Evolutionary conservation across 2,888 invertebrate genomes (phyloP).

Genomic region (Meta bourneti): DNA sequence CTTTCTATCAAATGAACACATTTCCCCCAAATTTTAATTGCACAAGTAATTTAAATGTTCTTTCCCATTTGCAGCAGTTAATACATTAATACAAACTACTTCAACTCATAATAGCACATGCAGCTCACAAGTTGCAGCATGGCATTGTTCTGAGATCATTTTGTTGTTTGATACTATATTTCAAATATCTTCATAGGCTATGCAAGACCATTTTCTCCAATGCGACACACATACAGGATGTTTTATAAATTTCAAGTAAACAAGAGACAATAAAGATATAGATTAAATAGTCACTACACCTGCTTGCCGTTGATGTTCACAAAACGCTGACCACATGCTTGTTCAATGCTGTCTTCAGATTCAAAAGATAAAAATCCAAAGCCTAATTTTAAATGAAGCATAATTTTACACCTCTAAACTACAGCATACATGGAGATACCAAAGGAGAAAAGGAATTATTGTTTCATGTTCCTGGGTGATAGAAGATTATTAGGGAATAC

Average conservation of each 20-base stretch:
- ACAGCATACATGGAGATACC: conserved; percentile 53
- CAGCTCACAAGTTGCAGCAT: no score
- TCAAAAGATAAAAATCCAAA: conserved; percentile 97
- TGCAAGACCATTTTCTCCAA: background rate
- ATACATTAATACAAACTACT: no score
- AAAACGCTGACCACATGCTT: conserved; percentile 95
- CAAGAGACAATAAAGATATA: conserved; percentile 43
- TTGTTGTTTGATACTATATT: no score
- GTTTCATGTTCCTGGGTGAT: conserved; percentile 46
- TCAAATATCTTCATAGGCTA: no score
- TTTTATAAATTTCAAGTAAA: conserved; percentile 22
- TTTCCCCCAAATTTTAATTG: no score
- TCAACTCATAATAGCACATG: no score
- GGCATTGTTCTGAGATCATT: no score
- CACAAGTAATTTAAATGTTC: no score
- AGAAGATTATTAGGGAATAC: background rate
- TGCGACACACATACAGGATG: conserved; percentile 3
- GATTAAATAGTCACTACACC: conserved; percentile 82
- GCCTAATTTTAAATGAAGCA: conserved; percentile 83
- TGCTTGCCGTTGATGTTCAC: conserved; percentile 97
- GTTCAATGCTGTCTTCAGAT: conserved; percentile 94
- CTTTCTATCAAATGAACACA: no score
- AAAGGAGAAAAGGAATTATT: conserved; percentile 26
- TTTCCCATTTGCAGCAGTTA: no score
- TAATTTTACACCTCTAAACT: conserved; percentile 62